These are phyloP conservation scores for Trypoxylus dichotomus DNA, from an alignment of 1,140 invertebrate species.

Conservation along the genomic window DNA sequence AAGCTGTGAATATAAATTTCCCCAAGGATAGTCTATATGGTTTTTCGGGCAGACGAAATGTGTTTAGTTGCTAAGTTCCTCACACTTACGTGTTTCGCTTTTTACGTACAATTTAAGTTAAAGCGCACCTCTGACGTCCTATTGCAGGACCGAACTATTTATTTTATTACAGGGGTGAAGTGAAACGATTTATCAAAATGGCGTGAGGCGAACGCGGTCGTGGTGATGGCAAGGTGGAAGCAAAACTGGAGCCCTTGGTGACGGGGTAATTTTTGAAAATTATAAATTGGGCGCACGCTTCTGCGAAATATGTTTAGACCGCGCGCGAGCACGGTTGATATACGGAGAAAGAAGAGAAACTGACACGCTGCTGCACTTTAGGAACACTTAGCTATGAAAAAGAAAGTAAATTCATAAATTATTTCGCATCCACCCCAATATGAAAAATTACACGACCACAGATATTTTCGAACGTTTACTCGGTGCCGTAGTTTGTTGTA, in stretches of 20 bases:
- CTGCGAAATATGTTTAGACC: not conserved
- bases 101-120: slow-evolving; percentile 15
- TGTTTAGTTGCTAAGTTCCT: slow-evolving; percentile 38
- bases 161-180: slow-evolving; percentile 11
- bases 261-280: slow-evolving; percentile 7
- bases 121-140: not conserved
- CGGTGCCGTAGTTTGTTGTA: not conserved
- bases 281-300: not conserved
- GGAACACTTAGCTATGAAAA: not conserved
- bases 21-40: slow-evolving; percentile 37
- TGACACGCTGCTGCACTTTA: not conserved
- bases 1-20: slow-evolving; percentile 43
- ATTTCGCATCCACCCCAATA: not conserved
- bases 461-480: not conserved
- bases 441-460: not conserved
- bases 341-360: not conserved
- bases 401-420: slow-evolving; percentile 10
- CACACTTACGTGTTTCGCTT: slow-evolving; percentile 19
- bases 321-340: not conserved
- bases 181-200: slow-evolving; percentile 16
- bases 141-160: slow-evolving; percentile 11
- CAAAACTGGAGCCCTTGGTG: not conserved
- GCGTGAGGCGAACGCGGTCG: not conserved
- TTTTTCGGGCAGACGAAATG: slow-evolving; percentile 42
- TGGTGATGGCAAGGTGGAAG: not conserved